Evolutionary conservation across 2,113 vertebrate genomes (phyloP).

Genomic region (Hydropotes inermis): DNA sequence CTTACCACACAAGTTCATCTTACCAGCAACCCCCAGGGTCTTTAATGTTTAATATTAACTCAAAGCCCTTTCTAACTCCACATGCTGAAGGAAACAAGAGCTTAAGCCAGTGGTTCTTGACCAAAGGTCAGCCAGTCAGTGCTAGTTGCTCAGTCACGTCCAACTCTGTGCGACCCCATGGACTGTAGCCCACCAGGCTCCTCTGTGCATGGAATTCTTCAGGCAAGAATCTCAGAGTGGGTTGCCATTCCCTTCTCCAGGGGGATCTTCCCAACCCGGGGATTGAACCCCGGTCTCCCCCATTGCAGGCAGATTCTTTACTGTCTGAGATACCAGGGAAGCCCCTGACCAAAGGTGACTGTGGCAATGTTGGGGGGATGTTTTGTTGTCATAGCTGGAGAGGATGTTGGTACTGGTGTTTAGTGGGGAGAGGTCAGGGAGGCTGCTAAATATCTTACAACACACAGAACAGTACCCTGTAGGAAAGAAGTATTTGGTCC

Average conservation of each 20-base stretch:
- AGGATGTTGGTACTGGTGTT: neutral
- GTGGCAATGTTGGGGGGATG: neutral
- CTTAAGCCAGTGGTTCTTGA: neutral
- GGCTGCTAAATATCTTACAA: neutral
- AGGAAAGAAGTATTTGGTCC: neutral
- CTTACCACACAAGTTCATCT: neutral
- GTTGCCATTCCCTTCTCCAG: neutral
- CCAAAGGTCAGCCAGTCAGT: neutral
- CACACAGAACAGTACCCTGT: neutral
- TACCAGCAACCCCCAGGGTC: neutral
- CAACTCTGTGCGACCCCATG: rapidly evolving
- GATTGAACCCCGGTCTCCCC: neutral
- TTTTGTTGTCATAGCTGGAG: neutral
- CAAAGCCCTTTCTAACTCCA: neutral
- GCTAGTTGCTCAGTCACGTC: neutral
- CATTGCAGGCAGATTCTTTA: neutral
- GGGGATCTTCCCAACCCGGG: neutral
- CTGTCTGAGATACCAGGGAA: neutral
- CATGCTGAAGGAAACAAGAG: neutral
- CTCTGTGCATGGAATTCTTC: neutral
- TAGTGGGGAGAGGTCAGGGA: neutral
- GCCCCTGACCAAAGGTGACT: neutral
- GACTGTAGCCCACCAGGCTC: neutral
- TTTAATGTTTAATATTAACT: neutral
- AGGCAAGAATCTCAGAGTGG: neutral